A percentile compares a stretch with the other conserved stretches of the same genome.
Conservation (phyloP, 2,113 vertebrate genomes). For the Ciconia stormi region DNA sequence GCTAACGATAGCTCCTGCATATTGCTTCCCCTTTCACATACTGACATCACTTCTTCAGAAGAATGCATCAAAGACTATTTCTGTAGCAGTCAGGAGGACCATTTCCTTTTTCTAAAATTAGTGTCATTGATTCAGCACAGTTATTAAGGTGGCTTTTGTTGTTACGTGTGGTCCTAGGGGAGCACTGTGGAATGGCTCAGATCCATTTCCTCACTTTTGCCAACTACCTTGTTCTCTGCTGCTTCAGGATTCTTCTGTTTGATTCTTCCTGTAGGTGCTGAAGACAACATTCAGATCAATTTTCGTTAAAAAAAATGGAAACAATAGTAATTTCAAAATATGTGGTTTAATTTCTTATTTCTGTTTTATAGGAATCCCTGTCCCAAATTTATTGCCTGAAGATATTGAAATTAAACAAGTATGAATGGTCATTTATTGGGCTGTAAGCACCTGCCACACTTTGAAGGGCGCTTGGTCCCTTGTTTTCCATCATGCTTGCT, state of each 20-base stretch:
- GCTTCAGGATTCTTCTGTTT: not conserved
- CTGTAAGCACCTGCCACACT: slow-evolving; percentile 70
- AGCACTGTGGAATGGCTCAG: not conserved
- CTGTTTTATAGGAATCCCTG: not conserved
- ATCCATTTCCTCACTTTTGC: not conserved
- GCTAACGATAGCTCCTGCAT: not conserved
- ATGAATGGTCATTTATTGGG: slow-evolving; percentile 41
- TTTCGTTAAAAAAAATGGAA: not conserved
- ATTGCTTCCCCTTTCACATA: not conserved
- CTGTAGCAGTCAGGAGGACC: not conserved
- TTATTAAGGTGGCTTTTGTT: not conserved
- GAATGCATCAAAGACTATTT: not conserved
- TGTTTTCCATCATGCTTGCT: slow-evolving; percentile 81
- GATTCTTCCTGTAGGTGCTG: not conserved
- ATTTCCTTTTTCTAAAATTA: not conserved
- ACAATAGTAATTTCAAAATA: not conserved
- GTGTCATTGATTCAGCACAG: not conserved
- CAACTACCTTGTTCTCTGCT: not conserved
- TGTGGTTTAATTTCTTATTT: not conserved
- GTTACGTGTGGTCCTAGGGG: not conserved
- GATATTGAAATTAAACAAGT: not conserved
- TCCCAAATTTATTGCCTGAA: not conserved
- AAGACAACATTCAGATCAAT: not conserved
- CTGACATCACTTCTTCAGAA: not conserved
- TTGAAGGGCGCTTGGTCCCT: slow-evolving; percentile 71